phyloP scores from a whole-genome alignment of 2,797 vertebrate species.

The Momotus momota region DNA sequence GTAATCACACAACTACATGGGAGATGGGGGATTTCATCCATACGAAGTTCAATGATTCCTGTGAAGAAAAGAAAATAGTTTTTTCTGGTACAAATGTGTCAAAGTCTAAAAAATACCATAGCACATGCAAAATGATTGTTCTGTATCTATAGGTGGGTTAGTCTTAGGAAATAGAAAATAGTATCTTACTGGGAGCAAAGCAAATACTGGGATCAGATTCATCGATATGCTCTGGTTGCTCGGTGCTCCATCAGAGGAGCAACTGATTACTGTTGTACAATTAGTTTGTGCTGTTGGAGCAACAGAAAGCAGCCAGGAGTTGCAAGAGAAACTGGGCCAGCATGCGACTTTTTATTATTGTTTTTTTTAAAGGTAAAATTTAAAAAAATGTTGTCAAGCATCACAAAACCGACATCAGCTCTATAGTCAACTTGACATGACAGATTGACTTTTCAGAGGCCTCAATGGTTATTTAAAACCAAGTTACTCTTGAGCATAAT shows the following conservation, averaged over 20 bases:
- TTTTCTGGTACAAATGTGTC: not conserved
- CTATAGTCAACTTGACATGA: not conserved
- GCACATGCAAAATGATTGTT: not conserved
- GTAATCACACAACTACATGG: not conserved
- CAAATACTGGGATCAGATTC: not conserved
- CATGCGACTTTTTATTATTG: rapidly evolving
- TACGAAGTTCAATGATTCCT: not conserved
- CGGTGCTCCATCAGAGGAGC: rapidly evolving
- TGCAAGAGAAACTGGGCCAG: not conserved
- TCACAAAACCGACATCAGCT: not conserved
- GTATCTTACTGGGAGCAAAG: not conserved
- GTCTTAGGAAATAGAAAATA: not conserved
- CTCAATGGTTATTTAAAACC: not conserved
- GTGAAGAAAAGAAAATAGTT: not conserved
- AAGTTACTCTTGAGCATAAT: not conserved
- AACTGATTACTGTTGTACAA: not conserved
- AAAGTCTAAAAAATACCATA: not conserved
- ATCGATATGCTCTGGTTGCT: not conserved
- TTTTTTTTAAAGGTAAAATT: not conserved
- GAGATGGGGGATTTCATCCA: not conserved
- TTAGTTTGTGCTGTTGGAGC: not conserved
- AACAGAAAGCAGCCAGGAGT: not conserved
- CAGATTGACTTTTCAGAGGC: not conserved
- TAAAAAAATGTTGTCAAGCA: not conserved
- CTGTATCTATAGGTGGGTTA: not conserved